Evolutionary conservation across 2,113 vertebrate species (phyloP), one percentile per base, ranked within the genome.

Genomic region (Synchiropus splendidus): DNA sequence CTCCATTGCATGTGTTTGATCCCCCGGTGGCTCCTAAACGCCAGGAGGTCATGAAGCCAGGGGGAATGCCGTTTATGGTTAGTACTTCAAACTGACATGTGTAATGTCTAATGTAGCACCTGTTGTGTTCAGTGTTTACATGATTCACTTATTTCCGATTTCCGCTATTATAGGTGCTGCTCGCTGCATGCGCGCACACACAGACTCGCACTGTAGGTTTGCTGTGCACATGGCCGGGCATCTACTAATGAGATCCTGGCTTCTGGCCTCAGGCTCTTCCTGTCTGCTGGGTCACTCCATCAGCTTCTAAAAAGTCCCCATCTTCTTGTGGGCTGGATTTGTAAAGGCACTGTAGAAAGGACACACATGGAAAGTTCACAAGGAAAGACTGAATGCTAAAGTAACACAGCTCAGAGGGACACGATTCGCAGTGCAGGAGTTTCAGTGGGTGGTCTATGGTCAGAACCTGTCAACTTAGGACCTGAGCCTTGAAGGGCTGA

Each of bases 171-270:
- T 36, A n/a, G 21, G 18, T 18, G 21, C n/a, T 14, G 40, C 59
- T 48, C 55, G 36, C 39, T 17, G 52, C 31, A 12, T 39, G 34
- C 0, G 12, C 12, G 18, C 3, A 31, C 42, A 15, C 45, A 32
- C 10, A 10, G 41, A 37, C 31, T 27, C 41, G 16, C 14, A 43
- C 18, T 9, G 4, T 2, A 47, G 54, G 54, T 50, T 43, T 42
- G 33, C 40, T 31, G 45, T 42, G 48, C 41, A 40, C 57, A 70
- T 32, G 43, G 45, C 35, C 37, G 13, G 36, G 48, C 16, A 51
- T 42, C 52, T 59, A 34, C 32, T 74, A 59, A 74, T 64, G 59
- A 75, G 45, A 55, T 39, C 54, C 66, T 64, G 58, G 34, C 30
- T 39, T 39, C 2, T 50, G 48, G 54, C 63, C 43, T 45, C 41